Percentiles rank a stretch among this genome's conserved stretches.
phyloP scores from a whole-genome alignment of 1,140 invertebrate species.

The Bombus superbus region DNA sequence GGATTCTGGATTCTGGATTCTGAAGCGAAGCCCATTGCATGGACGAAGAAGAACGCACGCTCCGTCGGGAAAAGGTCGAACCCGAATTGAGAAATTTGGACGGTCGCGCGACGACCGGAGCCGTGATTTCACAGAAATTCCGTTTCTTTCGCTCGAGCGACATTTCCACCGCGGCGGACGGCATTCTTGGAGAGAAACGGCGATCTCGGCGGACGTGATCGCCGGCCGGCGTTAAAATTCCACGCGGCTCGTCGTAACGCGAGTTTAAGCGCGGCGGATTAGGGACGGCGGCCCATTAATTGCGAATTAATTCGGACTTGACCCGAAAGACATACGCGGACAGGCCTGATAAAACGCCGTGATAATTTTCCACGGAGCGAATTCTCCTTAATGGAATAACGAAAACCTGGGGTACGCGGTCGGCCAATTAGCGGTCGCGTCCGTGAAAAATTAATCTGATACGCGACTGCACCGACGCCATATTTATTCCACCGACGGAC shows the following conservation, averaged over 20 bases:
- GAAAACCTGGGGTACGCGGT: slow-evolving; percentile 16
- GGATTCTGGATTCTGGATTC: neutral
- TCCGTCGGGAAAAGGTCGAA: too few species aligned
- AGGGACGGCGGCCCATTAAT: slow-evolving; percentile 31
- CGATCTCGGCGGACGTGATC: neutral
- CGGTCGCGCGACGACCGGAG: neutral
- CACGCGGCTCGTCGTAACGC: slow-evolving; percentile 20
- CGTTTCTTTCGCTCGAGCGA: neutral
- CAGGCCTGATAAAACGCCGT: slow-evolving; percentile 24
- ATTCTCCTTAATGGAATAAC: slow-evolving; percentile 41
- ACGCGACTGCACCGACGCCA: neutral
- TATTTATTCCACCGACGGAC: slow-evolving; percentile 2
- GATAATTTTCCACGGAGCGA: slow-evolving; percentile 18
- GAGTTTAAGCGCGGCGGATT: slow-evolving; percentile 25
- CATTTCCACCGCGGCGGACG: too few species aligned
- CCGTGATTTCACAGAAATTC: neutral
- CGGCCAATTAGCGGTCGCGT: slow-evolving; percentile 37
- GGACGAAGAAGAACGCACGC: neutral
- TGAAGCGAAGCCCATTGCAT: neutral
- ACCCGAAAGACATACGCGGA: slow-evolving; percentile 21
- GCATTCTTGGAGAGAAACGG: neutral
- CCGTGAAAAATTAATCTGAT: slow-evolving; percentile 41
- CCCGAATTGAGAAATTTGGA: neutral
- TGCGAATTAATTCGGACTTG: slow-evolving; percentile 43
- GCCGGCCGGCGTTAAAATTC: slow-evolving; percentile 17